phyloP scores from a whole-genome alignment of 2,888 invertebrate species.

The Tupiocoris notatus region DNA sequence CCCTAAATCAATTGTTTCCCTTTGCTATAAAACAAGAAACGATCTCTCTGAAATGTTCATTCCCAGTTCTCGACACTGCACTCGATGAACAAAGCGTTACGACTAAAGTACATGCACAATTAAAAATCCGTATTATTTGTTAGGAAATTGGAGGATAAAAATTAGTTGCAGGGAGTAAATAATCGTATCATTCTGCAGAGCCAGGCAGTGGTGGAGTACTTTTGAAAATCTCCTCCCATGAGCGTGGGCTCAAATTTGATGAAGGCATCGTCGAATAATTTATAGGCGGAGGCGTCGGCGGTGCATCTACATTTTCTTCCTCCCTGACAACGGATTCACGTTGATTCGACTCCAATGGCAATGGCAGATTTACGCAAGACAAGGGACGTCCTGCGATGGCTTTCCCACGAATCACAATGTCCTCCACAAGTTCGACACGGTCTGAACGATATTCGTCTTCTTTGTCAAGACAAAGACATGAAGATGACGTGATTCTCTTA shows the following conservation, averaged over 20 bases:
- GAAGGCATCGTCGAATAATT: conserved; percentile 4
- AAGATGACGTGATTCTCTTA: conserved; percentile 14
- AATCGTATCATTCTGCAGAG: background rate
- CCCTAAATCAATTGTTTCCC: background rate
- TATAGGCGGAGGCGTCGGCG: conserved; percentile 5
- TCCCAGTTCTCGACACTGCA: conserved; percentile 31
- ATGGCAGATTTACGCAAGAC: conserved; percentile 13
- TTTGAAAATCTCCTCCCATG: conserved; percentile 58
- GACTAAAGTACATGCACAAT: conserved; percentile 29
- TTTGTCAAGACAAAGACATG: conserved; percentile 25
- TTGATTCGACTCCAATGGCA: background rate
- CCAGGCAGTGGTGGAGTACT: conserved; percentile 55
- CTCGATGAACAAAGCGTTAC: conserved; percentile 27
- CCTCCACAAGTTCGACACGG: conserved; percentile 16
- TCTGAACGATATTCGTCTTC: conserved; percentile 19
- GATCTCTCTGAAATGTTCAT: conserved; percentile 25
- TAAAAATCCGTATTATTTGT: conserved; percentile 6
- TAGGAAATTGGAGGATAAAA: background rate
- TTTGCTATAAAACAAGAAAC: background rate
- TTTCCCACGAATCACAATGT: conserved; percentile 35
- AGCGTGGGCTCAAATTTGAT: conserved; percentile 54
- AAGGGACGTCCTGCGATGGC: background rate
- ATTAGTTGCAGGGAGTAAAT: background rate
- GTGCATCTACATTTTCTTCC: background rate
- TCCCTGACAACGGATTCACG: background rate